These are phyloP conservation scores for Symphodus melops DNA, from an alignment of 2,113 vertebrate genomes.

Conservation along the genomic window DNA sequence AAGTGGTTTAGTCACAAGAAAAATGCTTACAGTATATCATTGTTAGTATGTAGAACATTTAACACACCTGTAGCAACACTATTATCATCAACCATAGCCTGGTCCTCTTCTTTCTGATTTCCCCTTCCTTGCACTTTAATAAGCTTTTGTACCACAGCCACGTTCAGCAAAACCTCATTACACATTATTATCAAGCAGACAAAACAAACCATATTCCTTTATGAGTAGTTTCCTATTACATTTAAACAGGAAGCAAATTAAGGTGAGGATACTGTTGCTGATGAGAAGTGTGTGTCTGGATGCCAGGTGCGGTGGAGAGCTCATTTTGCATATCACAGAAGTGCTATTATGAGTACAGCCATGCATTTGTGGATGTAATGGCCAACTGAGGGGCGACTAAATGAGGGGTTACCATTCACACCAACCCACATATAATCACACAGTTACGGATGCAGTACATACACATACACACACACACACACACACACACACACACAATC, in stretches of 20 bases:
- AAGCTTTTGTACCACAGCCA: constrained; percentile 60
- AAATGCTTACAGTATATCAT: constrained; percentile 18
- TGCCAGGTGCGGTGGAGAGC: constrained; percentile 76
- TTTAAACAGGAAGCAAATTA: constrained; percentile 74
- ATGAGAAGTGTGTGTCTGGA: constrained; percentile 67
- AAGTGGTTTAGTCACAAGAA: constrained; percentile 36
- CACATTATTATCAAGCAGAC: constrained; percentile 68
- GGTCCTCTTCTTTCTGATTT: constrained; percentile 45
- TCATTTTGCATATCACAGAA: constrained; percentile 80
- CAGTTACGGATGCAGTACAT: constrained; percentile 1
- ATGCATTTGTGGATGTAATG: constrained; percentile 68
- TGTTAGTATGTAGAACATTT: constrained; percentile 38
- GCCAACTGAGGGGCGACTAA: constrained; percentile 68
- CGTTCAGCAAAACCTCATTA: constrained; percentile 42
- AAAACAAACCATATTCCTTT: constrained; percentile 72
- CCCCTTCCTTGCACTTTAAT: constrained; percentile 41
- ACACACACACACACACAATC: background rate
- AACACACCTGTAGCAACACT: constrained; percentile 70
- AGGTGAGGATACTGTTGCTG: constrained; percentile 63
- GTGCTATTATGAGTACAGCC: constrained; percentile 69
- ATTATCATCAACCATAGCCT: constrained; percentile 41
- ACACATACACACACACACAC: background rate
- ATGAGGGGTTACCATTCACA: constrained; percentile 57
- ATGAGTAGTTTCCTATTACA: constrained; percentile 77
- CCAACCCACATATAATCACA: background rate